Evolutionary conservation across 2,888 invertebrate species (phyloP), one percentile per base, ranked within the genome.

Genomic region (Saturnia pavonia): DNA sequence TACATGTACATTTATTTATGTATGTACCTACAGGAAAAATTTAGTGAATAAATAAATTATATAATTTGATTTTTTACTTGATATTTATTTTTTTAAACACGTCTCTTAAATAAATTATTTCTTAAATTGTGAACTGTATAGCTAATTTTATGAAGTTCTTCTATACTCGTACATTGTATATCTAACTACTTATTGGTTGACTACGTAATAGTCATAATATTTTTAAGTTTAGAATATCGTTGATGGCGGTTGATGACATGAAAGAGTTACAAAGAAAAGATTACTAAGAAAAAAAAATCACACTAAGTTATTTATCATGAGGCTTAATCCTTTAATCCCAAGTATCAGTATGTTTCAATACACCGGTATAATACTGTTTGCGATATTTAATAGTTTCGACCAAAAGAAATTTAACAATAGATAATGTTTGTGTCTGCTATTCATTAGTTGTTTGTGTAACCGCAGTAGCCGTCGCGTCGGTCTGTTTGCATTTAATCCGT

Each of bases 401-500:
- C 82, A 78, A 85, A 86, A 86, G 82, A 82, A 82, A 75, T 76
- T 75, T 75, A 78, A 90, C 92, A 91, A 91, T 89, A 84, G 85
- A 84, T 83, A 85, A 86, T 91, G 91, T 93, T 93, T 92, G 88
- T 85, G 85, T 89, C 85, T 85, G 85, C 79, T 88, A 88, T 88
- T 85, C 86, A 89, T 88, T 85, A 85, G 84, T 85, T 91, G 91
- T 92, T 91, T 91, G 87, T 88, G 85, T 87, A 85, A 81, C 87
- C 86, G 84, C 87, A 79, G 83, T 82, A 86, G 90, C 90, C 87
- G 85, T 80, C 80, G 85, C 87, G 85, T 80, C 80, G 85, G 84
- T 65, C 84, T 91, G 91, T 91, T 92, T 90, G 88, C 86, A 82
- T 88, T 89, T 92, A 93, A 93, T 93, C 92, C 88, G 87, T 90